Percentiles rank a stretch among this genome's conserved stretches.
These are phyloP conservation scores for Pelecanoides urinatrix DNA, from an alignment of 2,113 vertebrate species.

Conservation along the genomic window DNA sequence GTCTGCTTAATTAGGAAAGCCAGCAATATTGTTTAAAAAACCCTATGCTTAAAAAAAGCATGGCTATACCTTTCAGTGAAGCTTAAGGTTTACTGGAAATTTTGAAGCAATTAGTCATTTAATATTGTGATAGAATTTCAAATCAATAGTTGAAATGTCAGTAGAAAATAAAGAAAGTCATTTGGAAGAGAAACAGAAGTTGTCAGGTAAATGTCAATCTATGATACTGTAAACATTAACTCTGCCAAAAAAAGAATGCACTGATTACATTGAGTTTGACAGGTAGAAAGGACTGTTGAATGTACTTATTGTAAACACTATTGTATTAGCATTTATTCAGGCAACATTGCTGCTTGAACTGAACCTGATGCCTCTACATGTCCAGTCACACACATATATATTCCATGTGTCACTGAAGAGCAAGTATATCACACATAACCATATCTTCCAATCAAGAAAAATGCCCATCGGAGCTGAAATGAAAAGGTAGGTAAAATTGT, in stretches of 20 bases:
- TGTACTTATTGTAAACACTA: not conserved
- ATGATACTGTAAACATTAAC: not conserved
- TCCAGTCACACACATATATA: not conserved
- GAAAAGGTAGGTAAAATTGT: not conserved
- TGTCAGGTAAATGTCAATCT: conserved; percentile 47
- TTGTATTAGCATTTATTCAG: conserved; percentile 40
- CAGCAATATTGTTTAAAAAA: not conserved
- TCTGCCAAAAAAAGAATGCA: not conserved
- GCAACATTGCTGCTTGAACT: not conserved
- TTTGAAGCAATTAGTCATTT: conserved; percentile 10
- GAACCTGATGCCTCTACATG: rapidly evolving
- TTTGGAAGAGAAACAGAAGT: conserved; percentile 4
- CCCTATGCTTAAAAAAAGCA: not conserved
- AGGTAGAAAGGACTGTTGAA: not conserved
- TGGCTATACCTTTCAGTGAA: not conserved
- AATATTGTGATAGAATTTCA: not conserved
- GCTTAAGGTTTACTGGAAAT: not conserved
- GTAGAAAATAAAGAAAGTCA: not conserved
- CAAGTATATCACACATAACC: rapidly evolving
- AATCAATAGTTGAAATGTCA: conserved; percentile 8
- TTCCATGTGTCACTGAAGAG: not conserved
- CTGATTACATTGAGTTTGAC: conserved; percentile 12
- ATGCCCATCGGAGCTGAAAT: rapidly evolving
- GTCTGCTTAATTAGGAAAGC: not conserved
- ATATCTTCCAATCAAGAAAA: not conserved